A percentile compares a stretch with the other conserved stretches of the same genome.
These are phyloP conservation scores for Calypte anna DNA, from an alignment of 2,113 vertebrate genomes.

Conservation along the genomic window DNA sequence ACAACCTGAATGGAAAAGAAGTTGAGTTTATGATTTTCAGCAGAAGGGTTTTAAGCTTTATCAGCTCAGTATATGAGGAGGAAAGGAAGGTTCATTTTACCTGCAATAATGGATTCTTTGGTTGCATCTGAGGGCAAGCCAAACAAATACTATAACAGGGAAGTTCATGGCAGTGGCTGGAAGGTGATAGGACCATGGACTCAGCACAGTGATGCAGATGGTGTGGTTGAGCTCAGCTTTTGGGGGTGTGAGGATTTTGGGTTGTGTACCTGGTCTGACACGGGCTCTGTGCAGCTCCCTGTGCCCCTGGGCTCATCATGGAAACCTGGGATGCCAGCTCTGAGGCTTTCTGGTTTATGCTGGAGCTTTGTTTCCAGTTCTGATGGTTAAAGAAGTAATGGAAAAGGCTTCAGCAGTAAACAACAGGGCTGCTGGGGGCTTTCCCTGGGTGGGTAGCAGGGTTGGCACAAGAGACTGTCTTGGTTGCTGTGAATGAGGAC, in stretches of 20 bases:
- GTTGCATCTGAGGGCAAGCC: background rate
- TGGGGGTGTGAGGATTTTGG: background rate
- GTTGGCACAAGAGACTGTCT: background rate
- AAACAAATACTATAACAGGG: background rate
- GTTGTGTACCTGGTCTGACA: background rate
- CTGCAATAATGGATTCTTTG: background rate
- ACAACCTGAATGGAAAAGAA: constrained; percentile 7
- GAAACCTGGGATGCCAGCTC: background rate
- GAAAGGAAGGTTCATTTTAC: background rate
- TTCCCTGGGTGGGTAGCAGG: background rate
- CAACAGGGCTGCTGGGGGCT: background rate
- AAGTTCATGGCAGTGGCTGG: background rate
- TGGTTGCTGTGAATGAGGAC: background rate
- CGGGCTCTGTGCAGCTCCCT: fast-evolving
- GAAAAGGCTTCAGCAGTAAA: background rate
- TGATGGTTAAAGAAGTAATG: background rate
- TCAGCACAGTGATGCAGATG: background rate
- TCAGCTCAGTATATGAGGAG: background rate
- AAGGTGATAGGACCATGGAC: background rate
- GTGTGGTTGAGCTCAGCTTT: background rate
- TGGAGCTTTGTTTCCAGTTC: background rate
- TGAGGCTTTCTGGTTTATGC: background rate
- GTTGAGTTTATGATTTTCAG: constrained; percentile 20
- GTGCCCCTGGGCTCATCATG: background rate
- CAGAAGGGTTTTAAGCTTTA: background rate